phyloP scores from a whole-genome alignment of 1,140 invertebrate species.

The Arctopsyche grandis region DNA sequence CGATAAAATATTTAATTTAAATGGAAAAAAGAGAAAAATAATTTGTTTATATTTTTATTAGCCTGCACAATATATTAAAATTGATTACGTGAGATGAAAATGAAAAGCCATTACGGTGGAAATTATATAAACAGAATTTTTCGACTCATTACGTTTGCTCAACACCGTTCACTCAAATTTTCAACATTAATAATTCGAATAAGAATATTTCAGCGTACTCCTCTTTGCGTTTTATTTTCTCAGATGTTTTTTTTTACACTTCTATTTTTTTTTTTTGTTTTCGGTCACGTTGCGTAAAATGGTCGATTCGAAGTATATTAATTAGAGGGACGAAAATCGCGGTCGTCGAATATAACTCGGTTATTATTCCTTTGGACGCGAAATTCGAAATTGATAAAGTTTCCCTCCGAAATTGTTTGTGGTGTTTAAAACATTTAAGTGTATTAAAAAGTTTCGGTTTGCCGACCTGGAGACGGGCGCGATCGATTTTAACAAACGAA shows the following conservation, averaged over 20 bases:
- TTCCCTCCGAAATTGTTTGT: conserved; percentile 27
- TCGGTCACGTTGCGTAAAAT: neutral
- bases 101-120: no score
- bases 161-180: no score
- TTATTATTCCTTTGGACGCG: conserved; percentile 21
- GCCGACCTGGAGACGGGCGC: conserved; percentile 24
- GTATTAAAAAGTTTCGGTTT: conserved; percentile 36
- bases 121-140: no score
- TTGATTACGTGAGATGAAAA: no score
- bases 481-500: conserved; percentile 35
- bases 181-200: neutral
- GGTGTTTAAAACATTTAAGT: conserved; percentile 40
- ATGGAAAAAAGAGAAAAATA: neutral
- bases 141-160: no score
- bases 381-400: conserved; percentile 31
- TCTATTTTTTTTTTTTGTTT: neutral
- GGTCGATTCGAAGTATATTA: conserved; percentile 3
- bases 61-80: no score
- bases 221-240: neutral
- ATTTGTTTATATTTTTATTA: no score
- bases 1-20: neutral
- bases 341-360: conserved; percentile 7
- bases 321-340: conserved; percentile 15
- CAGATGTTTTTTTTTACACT: neutral
- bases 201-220: neutral